Evolutionary conservation across 2,888 invertebrate genomes (phyloP), one percentile per base, ranked within the genome.

Genomic region (Parnassius smintheus): DNA sequence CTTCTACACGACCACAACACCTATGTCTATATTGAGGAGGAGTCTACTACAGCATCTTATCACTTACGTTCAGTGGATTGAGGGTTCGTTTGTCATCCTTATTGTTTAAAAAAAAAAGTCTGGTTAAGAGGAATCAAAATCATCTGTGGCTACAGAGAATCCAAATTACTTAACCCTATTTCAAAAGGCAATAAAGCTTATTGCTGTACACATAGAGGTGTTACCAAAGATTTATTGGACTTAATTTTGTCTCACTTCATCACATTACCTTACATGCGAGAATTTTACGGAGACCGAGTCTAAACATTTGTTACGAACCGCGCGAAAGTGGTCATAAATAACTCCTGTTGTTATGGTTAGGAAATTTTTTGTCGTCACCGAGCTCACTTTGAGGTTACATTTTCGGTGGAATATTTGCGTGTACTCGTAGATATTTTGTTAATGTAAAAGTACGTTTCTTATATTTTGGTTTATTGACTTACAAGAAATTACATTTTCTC

Each of bases 261-360:
- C 46, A 52, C 35, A 51, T 56, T 57, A 62, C 46, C 52, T 52
- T 25, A 56, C 35, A 51, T 56, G 44, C 55, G 55, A 35, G 13
- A 10, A 22, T 49, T 51, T 56, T 2, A 10, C 13, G 45, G 52
- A 10, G 56, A 45, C 46, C 9, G 61, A 46, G 46, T 52, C 52
- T 41, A 44, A 44, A 18, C 58, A 22, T 11, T 42, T 41, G 46
- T 35, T 13, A 9, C 50, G 46, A 35, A 51, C 61, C 8, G 35
- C n/a, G 52, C 55, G 46, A 52, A 11, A 52, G 56, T 22, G 56
- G 46, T 52, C 61, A 52, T 62, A 62, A 62, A 62, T 62, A 62
- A 62, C 56, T 18, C 41, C 61, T 56, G 56, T 61, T 56, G 61
- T 56, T 51, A n/a, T 46, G 51, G 51, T 57, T 56, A 11, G 46